Percentiles rank a stretch among this genome's conserved stretches.
Conservation (phyloP, 1,140 invertebrate genomes). For the Pseudomyrmex cubaensis region DNA sequence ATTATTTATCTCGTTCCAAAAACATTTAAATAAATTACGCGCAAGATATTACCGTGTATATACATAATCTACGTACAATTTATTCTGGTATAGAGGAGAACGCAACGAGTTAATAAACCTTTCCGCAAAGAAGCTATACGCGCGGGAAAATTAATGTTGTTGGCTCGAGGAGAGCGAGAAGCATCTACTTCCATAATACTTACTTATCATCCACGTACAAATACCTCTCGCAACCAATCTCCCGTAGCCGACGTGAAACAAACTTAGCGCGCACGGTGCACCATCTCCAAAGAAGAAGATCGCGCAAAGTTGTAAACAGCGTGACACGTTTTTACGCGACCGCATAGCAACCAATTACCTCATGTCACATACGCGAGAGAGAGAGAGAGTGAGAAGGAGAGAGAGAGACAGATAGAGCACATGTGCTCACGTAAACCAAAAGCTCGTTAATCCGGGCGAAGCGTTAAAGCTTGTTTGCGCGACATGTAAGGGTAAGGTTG, state of each 20-base stretch:
- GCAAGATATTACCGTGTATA: background rate
- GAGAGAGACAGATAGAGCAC: too few relatives aligned
- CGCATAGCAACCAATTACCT: constrained; percentile 34
- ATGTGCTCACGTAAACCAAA: constrained; percentile 14
- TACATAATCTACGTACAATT: background rate
- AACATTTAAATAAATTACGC: background rate
- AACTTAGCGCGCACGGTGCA: background rate
- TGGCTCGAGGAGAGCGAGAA: constrained; percentile 20
- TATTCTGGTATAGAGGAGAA: background rate
- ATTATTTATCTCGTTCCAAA: background rate
- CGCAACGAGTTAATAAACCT: constrained; percentile 19
- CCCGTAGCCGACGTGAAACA: background rate
- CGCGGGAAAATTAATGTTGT: constrained; percentile 22
- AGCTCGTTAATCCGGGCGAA: constrained; percentile 45
- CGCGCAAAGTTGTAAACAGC: constrained; percentile 30
- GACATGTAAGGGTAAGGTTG: constrained; percentile 46
- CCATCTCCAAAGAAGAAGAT: background rate
- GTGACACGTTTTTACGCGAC: constrained; percentile 28
- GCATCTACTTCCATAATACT: constrained; percentile 30
- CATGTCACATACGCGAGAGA: background rate
- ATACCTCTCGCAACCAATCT: constrained; percentile 36
- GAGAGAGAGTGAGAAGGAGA: too few relatives aligned
- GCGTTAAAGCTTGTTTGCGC: constrained; percentile 53
- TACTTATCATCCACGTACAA: constrained; percentile 28
- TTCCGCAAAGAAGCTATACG: constrained; percentile 6